Evolutionary conservation across 1,140 invertebrate genomes (phyloP).

Genomic region (Micrasema minimum): DNA sequence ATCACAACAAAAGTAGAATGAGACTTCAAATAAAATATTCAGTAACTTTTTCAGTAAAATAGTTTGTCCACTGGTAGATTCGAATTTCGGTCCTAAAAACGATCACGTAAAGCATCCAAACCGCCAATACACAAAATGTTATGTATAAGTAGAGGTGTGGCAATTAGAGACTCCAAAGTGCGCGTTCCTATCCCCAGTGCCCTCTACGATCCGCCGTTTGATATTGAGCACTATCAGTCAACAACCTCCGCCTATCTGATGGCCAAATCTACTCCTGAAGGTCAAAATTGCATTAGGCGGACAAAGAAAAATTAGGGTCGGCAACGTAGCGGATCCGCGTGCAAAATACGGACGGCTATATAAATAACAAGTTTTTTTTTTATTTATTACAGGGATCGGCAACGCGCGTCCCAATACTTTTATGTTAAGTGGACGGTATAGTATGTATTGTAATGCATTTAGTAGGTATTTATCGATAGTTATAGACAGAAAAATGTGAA

Average conservation of each 20-base stretch:
- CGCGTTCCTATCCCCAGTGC: background rate
- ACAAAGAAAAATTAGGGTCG: slow-evolving; percentile 29
- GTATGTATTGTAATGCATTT: background rate
- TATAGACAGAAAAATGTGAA: background rate
- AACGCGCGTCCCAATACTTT: background rate
- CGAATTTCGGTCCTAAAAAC: too few relatives aligned
- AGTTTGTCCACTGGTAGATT: too few relatives aligned
- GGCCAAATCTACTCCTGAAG: slow-evolving; percentile 19
- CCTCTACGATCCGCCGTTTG: slow-evolving; percentile 28
- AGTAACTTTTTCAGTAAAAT: too few relatives aligned
- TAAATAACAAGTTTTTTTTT: background rate
- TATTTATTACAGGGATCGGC: background rate
- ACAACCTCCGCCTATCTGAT: slow-evolving; percentile 11
- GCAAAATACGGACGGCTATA: slow-evolving; percentile 10
- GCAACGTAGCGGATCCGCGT: slow-evolving; percentile 10
- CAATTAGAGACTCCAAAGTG: slow-evolving; percentile 5
- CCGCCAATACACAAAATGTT: too few relatives aligned
- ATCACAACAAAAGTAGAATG: too few relatives aligned
- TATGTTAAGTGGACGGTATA: background rate
- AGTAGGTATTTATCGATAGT: background rate
- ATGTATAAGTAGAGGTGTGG: slow-evolving; percentile 5
- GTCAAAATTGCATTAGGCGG: slow-evolving; percentile 29
- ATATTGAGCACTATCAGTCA: slow-evolving; percentile 32
- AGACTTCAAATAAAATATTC: too few relatives aligned
- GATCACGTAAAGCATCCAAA: too few relatives aligned